Conservation (phyloP, 1,140 invertebrate genomes). For the Scaptomyza pallida region DNA sequence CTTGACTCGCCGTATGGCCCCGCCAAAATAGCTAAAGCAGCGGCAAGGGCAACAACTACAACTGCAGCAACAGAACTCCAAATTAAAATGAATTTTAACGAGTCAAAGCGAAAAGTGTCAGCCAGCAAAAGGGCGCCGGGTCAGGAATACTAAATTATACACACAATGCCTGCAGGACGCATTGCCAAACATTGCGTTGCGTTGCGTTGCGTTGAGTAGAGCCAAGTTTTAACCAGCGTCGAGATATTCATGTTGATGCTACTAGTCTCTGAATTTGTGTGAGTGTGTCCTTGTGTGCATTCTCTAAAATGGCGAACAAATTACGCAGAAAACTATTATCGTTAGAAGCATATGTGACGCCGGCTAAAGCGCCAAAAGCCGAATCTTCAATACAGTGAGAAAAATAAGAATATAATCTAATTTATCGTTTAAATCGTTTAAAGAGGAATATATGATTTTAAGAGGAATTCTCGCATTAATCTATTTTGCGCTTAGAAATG, state of each 20-base stretch:
- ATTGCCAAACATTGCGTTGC: constrained; percentile 4
- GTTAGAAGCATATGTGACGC: constrained; percentile 81
- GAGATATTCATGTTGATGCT: constrained; percentile 42
- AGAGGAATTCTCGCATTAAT: too few species aligned
- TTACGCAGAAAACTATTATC: constrained; percentile 83
- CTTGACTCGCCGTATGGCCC: constrained; percentile 43
- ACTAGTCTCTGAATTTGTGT: constrained; percentile 31
- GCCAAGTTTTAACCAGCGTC: constrained; percentile 56
- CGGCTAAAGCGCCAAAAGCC: constrained; percentile 54
- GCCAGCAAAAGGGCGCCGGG: constrained; percentile 32
- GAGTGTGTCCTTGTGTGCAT: neutral
- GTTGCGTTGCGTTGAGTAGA: constrained; percentile 13
- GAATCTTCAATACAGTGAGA: constrained; percentile 15
- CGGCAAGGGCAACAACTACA: constrained; percentile 3
- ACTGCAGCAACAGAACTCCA: constrained; percentile 26
- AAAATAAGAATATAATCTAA: too few species aligned
- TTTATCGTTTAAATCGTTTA: too few species aligned
- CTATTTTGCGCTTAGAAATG: too few species aligned
- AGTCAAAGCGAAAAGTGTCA: constrained; percentile 74
- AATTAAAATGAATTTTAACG: constrained; percentile 81
- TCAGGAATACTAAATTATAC: constrained; percentile 72
- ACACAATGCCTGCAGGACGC: constrained; percentile 46
- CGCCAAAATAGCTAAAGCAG: constrained; percentile 4
- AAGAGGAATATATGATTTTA: too few species aligned
- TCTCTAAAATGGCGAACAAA: constrained; percentile 78